phyloP scores from a whole-genome alignment of 1,140 invertebrate genomes.

The Homalodisca vitripennis region DNA sequence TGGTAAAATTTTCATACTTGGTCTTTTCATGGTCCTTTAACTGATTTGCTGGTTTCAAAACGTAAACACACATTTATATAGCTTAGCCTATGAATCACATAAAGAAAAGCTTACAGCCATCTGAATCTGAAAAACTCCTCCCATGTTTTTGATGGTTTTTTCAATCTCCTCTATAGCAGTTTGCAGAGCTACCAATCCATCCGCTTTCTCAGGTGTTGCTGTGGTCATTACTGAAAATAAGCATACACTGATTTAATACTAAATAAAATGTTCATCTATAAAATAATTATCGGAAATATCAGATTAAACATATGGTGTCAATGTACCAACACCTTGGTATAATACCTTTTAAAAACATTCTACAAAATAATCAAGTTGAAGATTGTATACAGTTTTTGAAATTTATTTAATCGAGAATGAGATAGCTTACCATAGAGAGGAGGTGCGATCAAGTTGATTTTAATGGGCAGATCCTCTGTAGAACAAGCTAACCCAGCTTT shows the following conservation, averaged over 20 bases:
- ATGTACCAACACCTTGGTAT: too few species aligned
- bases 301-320: too few species aligned
- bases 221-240: constrained; percentile 88
- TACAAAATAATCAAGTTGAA: too few species aligned
- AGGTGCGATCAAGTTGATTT: constrained; percentile 98
- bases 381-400: too few species aligned
- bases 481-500: constrained; percentile 90
- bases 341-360: too few species aligned
- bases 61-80: background rate
- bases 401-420: too few species aligned
- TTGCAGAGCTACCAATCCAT: constrained; percentile 86
- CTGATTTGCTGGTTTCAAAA: too few species aligned
- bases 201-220: constrained; percentile 92
- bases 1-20: too few species aligned
- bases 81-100: background rate
- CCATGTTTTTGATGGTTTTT: constrained; percentile 75
- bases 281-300: too few species aligned
- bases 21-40: too few species aligned
- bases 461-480: constrained; percentile 92
- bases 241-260: too few species aligned
- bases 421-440: constrained; percentile 90
- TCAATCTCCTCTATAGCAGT: constrained; percentile 88
- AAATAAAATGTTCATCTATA: too few species aligned
- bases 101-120: constrained; percentile 74
- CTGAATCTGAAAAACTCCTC: constrained; percentile 93